A percentile compares a stretch with the other conserved stretches of the same genome.
phyloP scores from a whole-genome alignment of 2,113 vertebrate species.

The Solenodon paradoxus region DNA sequence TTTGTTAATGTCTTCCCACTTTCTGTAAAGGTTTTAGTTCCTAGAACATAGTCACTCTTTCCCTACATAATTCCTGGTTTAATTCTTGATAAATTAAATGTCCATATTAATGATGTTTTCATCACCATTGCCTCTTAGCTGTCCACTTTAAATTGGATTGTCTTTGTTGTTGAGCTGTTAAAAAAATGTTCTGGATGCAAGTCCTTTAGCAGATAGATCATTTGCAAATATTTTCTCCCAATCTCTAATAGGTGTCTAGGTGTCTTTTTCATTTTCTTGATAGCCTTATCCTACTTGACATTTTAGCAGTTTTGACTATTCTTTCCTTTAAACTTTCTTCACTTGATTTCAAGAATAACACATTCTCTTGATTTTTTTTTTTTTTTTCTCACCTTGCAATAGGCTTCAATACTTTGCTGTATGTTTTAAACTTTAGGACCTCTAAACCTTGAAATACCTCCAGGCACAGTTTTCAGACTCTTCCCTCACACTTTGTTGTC shows the following conservation, averaged over 20 bases:
- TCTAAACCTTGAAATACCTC: neutral
- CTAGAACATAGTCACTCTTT: neutral
- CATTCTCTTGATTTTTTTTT: neutral
- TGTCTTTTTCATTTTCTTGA: slow-evolving; percentile 13
- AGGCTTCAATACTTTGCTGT: neutral
- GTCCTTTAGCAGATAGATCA: neutral
- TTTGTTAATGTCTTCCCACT: neutral
- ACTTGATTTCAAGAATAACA: neutral
- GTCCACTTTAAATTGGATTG: neutral
- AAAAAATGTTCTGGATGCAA: neutral
- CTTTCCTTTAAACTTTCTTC: neutral
- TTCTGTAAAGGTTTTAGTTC: neutral
- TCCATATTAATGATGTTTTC: neutral
- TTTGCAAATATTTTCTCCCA: neutral
- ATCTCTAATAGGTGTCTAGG: neutral
- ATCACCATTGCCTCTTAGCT: neutral
- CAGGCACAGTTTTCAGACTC: neutral
- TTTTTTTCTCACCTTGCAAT: neutral
- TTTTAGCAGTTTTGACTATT: neutral
- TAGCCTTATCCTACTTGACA: neutral
- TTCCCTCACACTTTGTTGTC: neutral
- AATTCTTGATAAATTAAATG: neutral
- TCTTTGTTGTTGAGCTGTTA: neutral
- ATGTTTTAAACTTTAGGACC: neutral
- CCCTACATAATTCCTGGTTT: neutral